These are phyloP conservation scores for Apostichopus parvimensis DNA, from an alignment of 35 echinoderm and acorn worm species.

Conservation along the genomic window DNA sequence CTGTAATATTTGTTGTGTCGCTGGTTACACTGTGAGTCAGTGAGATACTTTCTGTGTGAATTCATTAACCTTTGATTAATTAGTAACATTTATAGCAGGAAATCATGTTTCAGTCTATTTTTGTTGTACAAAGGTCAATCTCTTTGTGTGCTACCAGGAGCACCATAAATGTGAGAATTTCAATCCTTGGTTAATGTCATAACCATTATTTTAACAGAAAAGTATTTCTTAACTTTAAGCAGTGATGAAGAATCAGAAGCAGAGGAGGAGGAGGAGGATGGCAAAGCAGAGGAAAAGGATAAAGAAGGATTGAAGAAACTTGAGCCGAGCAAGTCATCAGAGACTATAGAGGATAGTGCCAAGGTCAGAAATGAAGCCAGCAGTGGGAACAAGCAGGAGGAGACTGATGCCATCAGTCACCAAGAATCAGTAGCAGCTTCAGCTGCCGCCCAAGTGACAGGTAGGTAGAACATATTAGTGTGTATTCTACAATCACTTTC, in stretches of 20 bases:
- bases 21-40: no score
- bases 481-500: no score
- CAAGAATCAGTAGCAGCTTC: slow-evolving; percentile 24
- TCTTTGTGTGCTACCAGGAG: no score
- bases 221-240: not conserved
- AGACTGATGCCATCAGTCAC: not conserved
- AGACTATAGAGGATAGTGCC: not conserved
- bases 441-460: slow-evolving; percentile 19
- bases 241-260: slow-evolving; percentile 28
- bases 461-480: not conserved
- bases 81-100: no score
- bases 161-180: no score
- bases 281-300: not conserved
- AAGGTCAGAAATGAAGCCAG: not conserved
- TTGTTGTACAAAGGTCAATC: no score
- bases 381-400: not conserved
- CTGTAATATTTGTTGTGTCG: no score
- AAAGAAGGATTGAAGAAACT: slow-evolving; percentile 17
- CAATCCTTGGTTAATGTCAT: no score
- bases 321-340: slow-evolving; percentile 4
- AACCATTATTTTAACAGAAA: no score
- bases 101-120: no score
- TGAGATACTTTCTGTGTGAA: no score
- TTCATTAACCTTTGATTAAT: no score
- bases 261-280: slow-evolving; percentile 17